Evolutionary conservation across 2,797 vertebrate genomes (phyloP), one percentile per base, ranked within the genome.

Genomic region (Limosa lapponica): DNA sequence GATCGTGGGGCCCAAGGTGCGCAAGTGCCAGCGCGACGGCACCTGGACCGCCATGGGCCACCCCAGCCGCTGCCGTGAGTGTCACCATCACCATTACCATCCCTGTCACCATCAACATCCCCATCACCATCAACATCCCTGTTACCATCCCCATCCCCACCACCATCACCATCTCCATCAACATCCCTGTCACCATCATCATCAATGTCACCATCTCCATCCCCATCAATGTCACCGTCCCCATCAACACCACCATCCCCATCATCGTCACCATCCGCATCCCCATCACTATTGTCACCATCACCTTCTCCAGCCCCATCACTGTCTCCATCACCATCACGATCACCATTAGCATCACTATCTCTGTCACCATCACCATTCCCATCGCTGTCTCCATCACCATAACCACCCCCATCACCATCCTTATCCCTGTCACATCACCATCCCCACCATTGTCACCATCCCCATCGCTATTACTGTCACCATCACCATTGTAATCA

Each of bases 1-100:
- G 95, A 98, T 99, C 25, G 98, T 99, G 73, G 99, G 99, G 34
- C 99, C 99, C 67, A 99, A 99, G 83, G 99, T 99, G 90, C 98
- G 99, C 82, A 99, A 99, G 96, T 99, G 99, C 90, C 98, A 99
- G 52, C 98, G 98, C 61, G 98, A 91, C 22, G 99, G 99, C 82
- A 99, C 98, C 46, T 99, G 99, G 99, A 99, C 99, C 1, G 98
- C 99, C 81, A 99, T 99, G 59, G 97, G 96, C 43, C 98, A 97
- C 61, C 98, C 98, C 94, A 99, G 99, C 98, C 98, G 98, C 95
- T 99, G 99, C 90, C 89, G 99, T 99, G 97, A 99, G 99, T 98
- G 79, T 54, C 52, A 54, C 52, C 52, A 4, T 19, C 30, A 32
- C 11, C 51, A 10, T 51, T n/a, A n/a, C n/a, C n/a, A n/a, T n/a